Conservation (phyloP, 2,888 invertebrate species). For the Platycheirus albimanus region DNA sequence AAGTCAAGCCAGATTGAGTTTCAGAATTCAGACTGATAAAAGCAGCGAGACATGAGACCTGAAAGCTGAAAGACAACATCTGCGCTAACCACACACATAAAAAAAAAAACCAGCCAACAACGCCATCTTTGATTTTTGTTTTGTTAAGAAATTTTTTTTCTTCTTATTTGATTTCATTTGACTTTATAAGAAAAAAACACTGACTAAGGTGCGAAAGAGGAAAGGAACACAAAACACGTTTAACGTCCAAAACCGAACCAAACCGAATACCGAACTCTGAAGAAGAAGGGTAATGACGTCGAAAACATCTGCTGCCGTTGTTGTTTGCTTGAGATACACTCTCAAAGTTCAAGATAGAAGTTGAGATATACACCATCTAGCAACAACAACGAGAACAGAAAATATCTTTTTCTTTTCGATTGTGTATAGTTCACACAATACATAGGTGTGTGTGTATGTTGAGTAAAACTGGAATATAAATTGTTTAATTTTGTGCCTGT, state of each 20-base stretch:
- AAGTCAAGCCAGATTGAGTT: not conserved
- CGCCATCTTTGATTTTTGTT: conserved; percentile 69
- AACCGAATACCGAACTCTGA: no score
- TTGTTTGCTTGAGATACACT: conserved; percentile 49
- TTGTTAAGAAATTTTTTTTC: conserved; percentile 27
- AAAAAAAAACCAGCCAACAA: conserved; percentile 22
- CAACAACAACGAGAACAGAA: not conserved
- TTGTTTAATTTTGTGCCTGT: not conserved
- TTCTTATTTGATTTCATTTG: conserved; percentile 18
- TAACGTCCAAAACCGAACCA: no score
- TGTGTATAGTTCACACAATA: not conserved
- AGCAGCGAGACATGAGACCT: conserved; percentile 7
- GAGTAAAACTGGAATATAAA: no score
- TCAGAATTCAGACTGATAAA: not conserved
- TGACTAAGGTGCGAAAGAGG: conserved; percentile 58
- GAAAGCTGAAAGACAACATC: conserved; percentile 25
- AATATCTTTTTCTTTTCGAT: not conserved
- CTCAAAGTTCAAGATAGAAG: conserved; percentile 32
- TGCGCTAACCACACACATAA: conserved; percentile 14
- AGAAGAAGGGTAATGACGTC: conserved; percentile 53
- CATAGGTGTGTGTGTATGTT: no score
- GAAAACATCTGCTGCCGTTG: conserved; percentile 68
- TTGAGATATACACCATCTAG: not conserved
- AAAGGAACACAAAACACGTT: conserved; percentile 34
- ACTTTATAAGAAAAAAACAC: not conserved